phyloP scores from a whole-genome alignment of 2,113 vertebrate species.

The Vidua macroura region DNA sequence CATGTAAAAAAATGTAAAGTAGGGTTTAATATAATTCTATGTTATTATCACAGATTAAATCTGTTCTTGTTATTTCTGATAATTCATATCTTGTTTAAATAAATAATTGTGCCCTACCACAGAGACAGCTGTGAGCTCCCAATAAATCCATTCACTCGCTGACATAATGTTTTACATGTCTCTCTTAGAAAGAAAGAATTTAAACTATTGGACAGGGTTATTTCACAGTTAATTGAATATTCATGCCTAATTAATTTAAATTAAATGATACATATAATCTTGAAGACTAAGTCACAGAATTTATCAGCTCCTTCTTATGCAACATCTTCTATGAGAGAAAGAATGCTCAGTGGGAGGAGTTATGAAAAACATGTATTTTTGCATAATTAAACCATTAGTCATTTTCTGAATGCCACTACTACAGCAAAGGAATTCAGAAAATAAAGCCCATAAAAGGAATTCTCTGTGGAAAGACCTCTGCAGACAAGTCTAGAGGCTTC shows the following conservation, averaged over 20 bases:
- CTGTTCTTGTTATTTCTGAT: neutral
- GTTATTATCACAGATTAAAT: neutral
- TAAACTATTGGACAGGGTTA: neutral
- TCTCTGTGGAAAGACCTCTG: neutral
- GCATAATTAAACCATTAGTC: neutral
- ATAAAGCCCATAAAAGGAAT: neutral
- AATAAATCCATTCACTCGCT: neutral
- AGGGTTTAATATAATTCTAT: neutral
- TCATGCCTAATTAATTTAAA: neutral
- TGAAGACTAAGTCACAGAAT: neutral
- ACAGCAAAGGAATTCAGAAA: neutral
- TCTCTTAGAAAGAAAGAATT: neutral
- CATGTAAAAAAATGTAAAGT: neutral
- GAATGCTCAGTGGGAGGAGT: neutral
- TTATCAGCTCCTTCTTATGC: neutral
- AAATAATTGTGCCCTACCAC: neutral
- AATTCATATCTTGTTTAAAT: neutral
- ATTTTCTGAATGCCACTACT: neutral
- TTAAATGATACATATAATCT: neutral
- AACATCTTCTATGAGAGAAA: neutral
- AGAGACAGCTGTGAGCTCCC: neutral
- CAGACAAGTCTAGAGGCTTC: neutral
- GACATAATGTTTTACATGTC: neutral
- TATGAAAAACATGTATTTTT: neutral
- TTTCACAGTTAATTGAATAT: slow-evolving; percentile 1